Evolutionary conservation across 1,140 invertebrate species (phyloP), one percentile per base, ranked within the genome.

Genomic region (Oscheius sp.): DNA sequence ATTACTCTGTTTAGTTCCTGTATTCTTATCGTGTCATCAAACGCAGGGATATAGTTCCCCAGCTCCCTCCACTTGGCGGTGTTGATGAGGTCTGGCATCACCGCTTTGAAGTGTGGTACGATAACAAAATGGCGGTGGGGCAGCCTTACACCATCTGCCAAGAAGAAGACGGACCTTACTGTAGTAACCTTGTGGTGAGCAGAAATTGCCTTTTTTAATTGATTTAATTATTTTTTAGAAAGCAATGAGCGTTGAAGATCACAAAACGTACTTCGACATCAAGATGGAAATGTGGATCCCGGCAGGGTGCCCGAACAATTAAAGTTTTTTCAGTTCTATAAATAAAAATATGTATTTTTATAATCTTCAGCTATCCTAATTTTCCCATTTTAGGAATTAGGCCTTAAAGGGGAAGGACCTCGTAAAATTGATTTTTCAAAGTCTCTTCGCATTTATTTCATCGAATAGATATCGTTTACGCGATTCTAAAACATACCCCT

Each of bases 21-120:
- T 75, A 74, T 34, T 65, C 61, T 0, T 75, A 67, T 59, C 74
- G 74, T 20, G 63, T 75, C 20, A 59, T 75, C 15, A 71, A 75
- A 18, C 59, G 73, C 28, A 65, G 62, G 29, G 74, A 75, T 31
- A 31, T 68, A 18, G 74, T 65, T 20, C 71, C 74, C 0, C 74
- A 75, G 28, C 20, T 75, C 15, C 74, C 74, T 10, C 73, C 68
- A 10, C 71, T 45, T 26, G 69, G 45, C 0, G 62, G 58, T n/a
- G 23, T 63, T 32, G 69, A 71, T n/a, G 59, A 64, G 29, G 45
- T 71, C 34, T 71, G 45, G 13, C 69, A 71, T 38, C 69, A 71
- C 58, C 20, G 69, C 34, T 59, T 55, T 67, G 7, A 42, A 23
- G 45, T 70, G 15, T 55, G 49, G 49, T 55, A 55, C 49, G 28